A percentile compares a stretch with the other conserved stretches of the same genome.
phyloP scores from a whole-genome alignment of 1,140 invertebrate species.

The Carcinoscorpius rotundicauda region DNA sequence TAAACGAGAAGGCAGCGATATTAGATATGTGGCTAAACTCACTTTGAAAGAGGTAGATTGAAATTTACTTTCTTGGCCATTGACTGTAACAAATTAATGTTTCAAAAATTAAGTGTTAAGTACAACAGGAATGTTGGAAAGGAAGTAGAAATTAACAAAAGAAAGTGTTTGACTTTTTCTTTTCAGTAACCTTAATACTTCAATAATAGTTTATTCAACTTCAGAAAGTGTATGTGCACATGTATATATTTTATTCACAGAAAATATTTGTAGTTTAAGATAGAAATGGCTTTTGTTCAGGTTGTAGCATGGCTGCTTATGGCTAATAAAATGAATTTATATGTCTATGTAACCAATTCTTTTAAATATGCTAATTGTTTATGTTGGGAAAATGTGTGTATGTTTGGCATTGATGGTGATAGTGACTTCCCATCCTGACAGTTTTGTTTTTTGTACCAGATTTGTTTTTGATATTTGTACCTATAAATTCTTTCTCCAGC shows the following conservation, averaged over 20 bases:
- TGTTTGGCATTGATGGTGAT: too few relatives aligned
- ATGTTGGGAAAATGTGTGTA: too few relatives aligned
- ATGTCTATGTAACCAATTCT: too few relatives aligned
- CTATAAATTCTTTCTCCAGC: too few relatives aligned
- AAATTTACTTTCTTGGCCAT: neutral
- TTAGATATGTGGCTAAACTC: constrained; percentile 80
- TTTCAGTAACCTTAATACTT: constrained; percentile 1
- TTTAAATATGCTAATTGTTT: too few relatives aligned
- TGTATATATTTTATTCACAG: neutral
- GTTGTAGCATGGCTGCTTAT: too few relatives aligned
- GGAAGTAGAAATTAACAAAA: neutral
- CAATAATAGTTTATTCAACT: neutral
- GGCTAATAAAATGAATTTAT: too few relatives aligned
- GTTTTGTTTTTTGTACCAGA: too few relatives aligned
- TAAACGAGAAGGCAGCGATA: constrained; percentile 88
- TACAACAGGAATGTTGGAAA: neutral
- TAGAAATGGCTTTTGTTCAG: too few relatives aligned
- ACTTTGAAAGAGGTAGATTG: constrained; percentile 68
- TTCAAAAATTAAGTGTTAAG: neutral
- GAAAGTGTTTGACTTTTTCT: neutral
- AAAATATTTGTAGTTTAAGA: too few relatives aligned
- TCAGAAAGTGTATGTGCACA: neutral
- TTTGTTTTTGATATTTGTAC: too few relatives aligned
- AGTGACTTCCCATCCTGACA: too few relatives aligned
- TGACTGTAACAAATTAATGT: neutral